A percentile compares a stretch with the other conserved stretches of the same genome.
Conservation (phyloP, 2,888 invertebrate genomes). For the Hololepta plana region DNA sequence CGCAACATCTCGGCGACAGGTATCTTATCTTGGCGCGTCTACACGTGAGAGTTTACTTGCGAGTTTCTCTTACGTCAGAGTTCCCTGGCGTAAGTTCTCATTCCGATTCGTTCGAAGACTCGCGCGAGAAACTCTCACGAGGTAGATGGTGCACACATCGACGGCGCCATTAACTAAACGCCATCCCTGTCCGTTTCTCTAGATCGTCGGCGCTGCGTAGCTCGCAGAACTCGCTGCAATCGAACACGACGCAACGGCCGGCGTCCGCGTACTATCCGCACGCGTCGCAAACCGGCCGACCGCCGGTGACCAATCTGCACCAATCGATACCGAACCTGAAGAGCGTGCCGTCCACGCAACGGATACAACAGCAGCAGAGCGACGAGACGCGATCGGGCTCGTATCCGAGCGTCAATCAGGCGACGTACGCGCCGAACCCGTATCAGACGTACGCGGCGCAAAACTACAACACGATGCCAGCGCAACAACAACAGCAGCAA, state of each 20-base stretch:
- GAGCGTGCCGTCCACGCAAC: slow-evolving; percentile 10
- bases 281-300: slow-evolving; percentile 7
- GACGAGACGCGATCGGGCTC: slow-evolving; percentile 9
- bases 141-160: too few species aligned
- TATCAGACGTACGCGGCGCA: slow-evolving; percentile 4
- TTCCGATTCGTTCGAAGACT: too few species aligned
- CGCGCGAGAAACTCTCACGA: too few species aligned
- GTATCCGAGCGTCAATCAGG: slow-evolving; percentile 11
- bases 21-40: too few species aligned
- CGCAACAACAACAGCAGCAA: slow-evolving; percentile 5
- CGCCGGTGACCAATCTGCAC: slow-evolving; percentile 15
- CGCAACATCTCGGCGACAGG: slow-evolving; percentile 40
- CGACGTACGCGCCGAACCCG: slow-evolving; percentile 5
- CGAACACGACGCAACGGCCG: slow-evolving; percentile 29
- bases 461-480: slow-evolving; percentile 2
- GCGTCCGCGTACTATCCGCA: slow-evolving; percentile 39
- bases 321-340: slow-evolving; percentile 30
- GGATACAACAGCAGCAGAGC: slow-evolving; percentile 1
- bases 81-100: too few species aligned
- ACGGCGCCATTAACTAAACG: too few species aligned
- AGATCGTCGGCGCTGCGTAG: slow-evolving; percentile 38
- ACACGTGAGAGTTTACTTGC: too few species aligned
- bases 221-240: slow-evolving; percentile 39
- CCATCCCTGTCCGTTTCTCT: too few species aligned
- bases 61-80: too few species aligned